Conservation (phyloP, 1,140 invertebrate genomes). For the Euura lappo region DNA sequence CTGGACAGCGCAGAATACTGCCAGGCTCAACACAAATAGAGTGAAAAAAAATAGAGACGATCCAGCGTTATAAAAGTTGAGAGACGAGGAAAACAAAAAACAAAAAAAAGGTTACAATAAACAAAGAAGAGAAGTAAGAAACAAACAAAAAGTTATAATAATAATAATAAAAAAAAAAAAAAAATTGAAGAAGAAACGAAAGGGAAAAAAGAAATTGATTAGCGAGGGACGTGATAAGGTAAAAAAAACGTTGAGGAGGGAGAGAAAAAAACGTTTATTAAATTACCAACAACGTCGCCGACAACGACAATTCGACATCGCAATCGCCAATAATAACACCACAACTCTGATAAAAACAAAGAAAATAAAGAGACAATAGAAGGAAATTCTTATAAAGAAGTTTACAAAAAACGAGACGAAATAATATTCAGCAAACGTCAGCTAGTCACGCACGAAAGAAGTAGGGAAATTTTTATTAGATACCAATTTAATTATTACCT, state of each 20-base stretch:
- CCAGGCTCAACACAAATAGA: slow-evolving; percentile 96
- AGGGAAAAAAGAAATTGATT: neutral
- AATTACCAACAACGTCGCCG: too few species aligned
- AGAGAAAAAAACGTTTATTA: too few species aligned
- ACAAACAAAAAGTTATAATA: neutral
- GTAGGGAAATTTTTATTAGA: slow-evolving; percentile 52
- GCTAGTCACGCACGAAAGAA: slow-evolving; percentile 54
- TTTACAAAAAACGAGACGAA: too few species aligned
- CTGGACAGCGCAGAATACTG: slow-evolving; percentile 95
- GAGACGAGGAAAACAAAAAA: slow-evolving; percentile 14
- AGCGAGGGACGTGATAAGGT: too few species aligned
- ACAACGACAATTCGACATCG: too few species aligned
- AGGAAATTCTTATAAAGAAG: too few species aligned
- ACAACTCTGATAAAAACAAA: too few species aligned
- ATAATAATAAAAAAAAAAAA: neutral
- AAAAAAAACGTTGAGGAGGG: neutral
- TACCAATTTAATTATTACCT: slow-evolving; percentile 38
- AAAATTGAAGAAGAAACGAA: neutral
- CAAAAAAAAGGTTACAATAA: neutral
- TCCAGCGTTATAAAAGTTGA: slow-evolving; percentile 5
- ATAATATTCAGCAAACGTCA: slow-evolving; percentile 46
- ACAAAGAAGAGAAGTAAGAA: slow-evolving; percentile 1
- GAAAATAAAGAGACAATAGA: too few species aligned
- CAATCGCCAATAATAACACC: neutral
- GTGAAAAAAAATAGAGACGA: slow-evolving; percentile 36